Evolutionary conservation across 1,140 invertebrate genomes (phyloP).

Genomic region (Caenorhabditis briggsae): DNA sequence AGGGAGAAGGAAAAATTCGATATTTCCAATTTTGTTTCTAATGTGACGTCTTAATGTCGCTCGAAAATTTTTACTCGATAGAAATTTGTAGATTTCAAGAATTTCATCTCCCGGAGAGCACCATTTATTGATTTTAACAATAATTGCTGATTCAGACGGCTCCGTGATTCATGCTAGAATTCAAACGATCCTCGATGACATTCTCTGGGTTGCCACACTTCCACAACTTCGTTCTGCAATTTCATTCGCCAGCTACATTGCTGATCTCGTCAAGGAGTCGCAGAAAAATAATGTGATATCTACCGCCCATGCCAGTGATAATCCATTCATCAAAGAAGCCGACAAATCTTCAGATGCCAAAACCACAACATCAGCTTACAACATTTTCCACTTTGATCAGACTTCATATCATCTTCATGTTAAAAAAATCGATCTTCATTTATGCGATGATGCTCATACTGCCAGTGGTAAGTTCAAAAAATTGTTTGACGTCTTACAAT

Average conservation of each 20-base stretch:
- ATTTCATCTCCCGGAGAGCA: no score
- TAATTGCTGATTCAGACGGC: conserved; percentile 86
- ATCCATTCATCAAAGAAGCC: conserved; percentile 23
- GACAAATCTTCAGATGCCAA: background rate
- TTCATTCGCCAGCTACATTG: conserved; percentile 90
- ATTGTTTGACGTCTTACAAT: background rate
- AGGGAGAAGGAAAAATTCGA: conserved; percentile 10
- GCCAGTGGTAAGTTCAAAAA: conserved; percentile 81
- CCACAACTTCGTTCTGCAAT: conserved; percentile 94
- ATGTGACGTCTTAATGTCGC: background rate
- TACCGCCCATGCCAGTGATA: background rate
- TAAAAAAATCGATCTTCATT: conserved; percentile 92
- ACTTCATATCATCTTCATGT: conserved; percentile 97
- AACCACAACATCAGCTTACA: conserved; percentile 20
- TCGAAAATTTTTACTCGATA: no score
- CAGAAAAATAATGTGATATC: conserved; percentile 44
- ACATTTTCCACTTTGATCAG: conserved; percentile 91
- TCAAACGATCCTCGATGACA: conserved; percentile 92
- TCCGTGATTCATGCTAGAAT: conserved; percentile 91
- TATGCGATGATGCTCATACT: conserved; percentile 89
- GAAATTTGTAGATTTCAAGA: no score
- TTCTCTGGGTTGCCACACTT: conserved; percentile 93
- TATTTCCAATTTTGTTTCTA: background rate
- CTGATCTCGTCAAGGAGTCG: conserved; percentile 80
- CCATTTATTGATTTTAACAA: background rate